These are phyloP conservation scores for Diabrotica virgifera DNA, from an alignment of 1,140 invertebrate species.

Conservation along the genomic window DNA sequence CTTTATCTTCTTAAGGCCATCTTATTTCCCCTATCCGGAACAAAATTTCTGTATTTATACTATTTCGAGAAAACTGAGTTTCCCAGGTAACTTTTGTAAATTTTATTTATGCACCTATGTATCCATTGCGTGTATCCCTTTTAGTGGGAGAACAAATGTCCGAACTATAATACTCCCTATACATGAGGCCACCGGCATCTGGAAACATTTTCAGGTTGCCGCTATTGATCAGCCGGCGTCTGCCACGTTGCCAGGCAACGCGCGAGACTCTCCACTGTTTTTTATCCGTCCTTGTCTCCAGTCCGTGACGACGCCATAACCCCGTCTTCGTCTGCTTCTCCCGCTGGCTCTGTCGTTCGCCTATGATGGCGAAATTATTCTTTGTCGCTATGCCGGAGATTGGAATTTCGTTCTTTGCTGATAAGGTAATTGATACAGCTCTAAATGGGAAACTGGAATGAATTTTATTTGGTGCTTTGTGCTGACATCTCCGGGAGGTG, in stretches of 20 bases:
- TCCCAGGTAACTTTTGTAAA: no score
- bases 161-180: background rate
- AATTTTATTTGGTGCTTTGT: no score
- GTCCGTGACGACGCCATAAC: slow-evolving; percentile 9
- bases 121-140: no score
- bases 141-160: background rate
- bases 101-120: no score
- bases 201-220: background rate
- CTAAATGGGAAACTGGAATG: no score
- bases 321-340: background rate
- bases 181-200: background rate
- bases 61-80: no score
- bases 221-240: slow-evolving; percentile 27
- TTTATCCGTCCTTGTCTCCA: slow-evolving; percentile 7
- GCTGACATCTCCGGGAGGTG: no score
- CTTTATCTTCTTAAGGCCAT: no score
- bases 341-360: background rate
- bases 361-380: background rate
- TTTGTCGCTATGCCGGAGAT: background rate
- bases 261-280: slow-evolving; percentile 16
- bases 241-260: slow-evolving; percentile 22
- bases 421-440: background rate
- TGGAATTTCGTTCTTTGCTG: background rate
- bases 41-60: no score
- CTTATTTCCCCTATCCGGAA: no score